Conservation (phyloP, 2,888 invertebrate genomes). For the Philaethria dido region DNA sequence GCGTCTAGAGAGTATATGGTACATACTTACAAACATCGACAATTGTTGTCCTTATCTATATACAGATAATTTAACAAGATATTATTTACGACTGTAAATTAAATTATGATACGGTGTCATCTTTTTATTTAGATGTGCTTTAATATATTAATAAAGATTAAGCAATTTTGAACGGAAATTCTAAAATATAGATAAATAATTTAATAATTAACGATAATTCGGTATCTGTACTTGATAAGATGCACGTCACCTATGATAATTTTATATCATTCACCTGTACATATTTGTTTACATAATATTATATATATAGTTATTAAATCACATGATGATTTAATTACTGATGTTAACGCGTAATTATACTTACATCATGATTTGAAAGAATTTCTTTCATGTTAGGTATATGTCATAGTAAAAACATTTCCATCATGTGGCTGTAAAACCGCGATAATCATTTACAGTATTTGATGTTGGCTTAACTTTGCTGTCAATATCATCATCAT, state of each 20-base stretch:
- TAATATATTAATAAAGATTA: slow-evolving; percentile 11
- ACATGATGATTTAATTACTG: slow-evolving; percentile 17
- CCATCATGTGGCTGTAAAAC: slow-evolving; percentile 12
- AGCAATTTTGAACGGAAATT: slow-evolving; percentile 22
- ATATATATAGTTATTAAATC: slow-evolving; percentile 5
- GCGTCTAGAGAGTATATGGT: too few species aligned
- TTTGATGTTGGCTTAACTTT: slow-evolving; percentile 20
- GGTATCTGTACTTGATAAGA: slow-evolving; percentile 10
- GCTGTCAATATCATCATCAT: slow-evolving; percentile 33
- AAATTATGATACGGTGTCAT: neutral
- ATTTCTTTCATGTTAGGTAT: slow-evolving; percentile 6
- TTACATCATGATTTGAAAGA: slow-evolving; percentile 6
- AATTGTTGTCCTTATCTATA: too few species aligned
- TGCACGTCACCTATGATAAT: slow-evolving; percentile 22
- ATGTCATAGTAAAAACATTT: neutral
- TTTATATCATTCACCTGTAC: slow-evolving; percentile 10
- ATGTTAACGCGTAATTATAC: neutral
- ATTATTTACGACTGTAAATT: too few species aligned
- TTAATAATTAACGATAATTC: slow-evolving; percentile 17
- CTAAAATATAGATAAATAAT: slow-evolving; percentile 8
- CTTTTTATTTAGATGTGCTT: neutral
- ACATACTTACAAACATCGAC: too few species aligned
- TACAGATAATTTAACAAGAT: neutral
- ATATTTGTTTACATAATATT: slow-evolving; percentile 13
- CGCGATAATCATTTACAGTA: slow-evolving; percentile 6